phyloP scores from a whole-genome alignment of 2,888 invertebrate genomes.

The Brenthis ino region DNA sequence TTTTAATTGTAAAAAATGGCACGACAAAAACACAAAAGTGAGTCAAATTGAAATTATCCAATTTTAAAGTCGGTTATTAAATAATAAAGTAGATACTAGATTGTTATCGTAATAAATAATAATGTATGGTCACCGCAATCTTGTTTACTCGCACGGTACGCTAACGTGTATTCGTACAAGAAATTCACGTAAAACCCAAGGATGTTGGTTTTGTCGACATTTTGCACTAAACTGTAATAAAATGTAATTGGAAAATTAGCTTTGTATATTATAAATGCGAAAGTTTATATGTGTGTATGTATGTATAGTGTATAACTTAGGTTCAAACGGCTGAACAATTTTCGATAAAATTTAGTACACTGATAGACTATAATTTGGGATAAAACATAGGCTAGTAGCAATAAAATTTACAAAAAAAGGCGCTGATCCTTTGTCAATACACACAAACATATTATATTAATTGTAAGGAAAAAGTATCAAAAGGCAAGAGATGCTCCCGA shows the following conservation, averaged over 20 bases:
- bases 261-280: not conserved
- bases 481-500: too few species aligned
- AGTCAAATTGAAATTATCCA: too few species aligned
- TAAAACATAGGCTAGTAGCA: too few species aligned
- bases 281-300: not conserved
- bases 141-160: constrained; percentile 13
- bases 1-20: not conserved
- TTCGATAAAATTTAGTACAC: too few species aligned
- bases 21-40: too few species aligned
- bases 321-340: too few species aligned
- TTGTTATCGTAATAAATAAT: not conserved
- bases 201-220: constrained; percentile 36
- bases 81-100: constrained; percentile 1
- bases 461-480: too few species aligned
- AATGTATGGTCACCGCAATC: constrained; percentile 12
- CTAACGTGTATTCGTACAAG: constrained; percentile 49
- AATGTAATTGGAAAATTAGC: constrained; percentile 8
- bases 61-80: not conserved
- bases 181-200: constrained; percentile 41
- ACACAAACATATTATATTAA: too few species aligned
- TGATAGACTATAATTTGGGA: too few species aligned
- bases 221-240: constrained; percentile 22
- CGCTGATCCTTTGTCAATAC: too few species aligned
- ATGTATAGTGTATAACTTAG: not conserved
- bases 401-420: too few species aligned